Conservation (phyloP, 2,888 invertebrate genomes). For the Cataglyphis albicans region DNA sequence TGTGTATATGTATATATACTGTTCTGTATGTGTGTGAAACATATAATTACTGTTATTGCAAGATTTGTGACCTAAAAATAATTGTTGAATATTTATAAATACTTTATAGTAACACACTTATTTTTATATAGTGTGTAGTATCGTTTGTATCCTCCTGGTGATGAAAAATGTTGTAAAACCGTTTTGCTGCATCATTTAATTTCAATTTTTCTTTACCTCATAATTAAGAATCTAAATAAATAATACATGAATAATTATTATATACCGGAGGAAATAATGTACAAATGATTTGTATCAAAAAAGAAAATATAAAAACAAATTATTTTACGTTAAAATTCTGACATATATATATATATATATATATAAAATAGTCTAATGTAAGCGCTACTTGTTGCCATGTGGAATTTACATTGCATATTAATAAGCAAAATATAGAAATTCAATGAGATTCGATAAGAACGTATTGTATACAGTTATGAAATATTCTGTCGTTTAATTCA, state of each 20-base stretch:
- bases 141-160: conserved; percentile 21
- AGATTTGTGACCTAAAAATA: conserved; percentile 65
- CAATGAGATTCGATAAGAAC: conserved; percentile 45
- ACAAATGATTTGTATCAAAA: conserved; percentile 55
- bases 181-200: conserved; percentile 6
- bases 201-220: conserved; percentile 31
- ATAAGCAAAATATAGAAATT: conserved; percentile 10
- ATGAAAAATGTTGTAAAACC: conserved; percentile 19
- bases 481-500: conserved; percentile 76
- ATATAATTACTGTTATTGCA: conserved; percentile 69
- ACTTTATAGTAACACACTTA: conserved; percentile 70
- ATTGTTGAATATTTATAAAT: conserved; percentile 72
- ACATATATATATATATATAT: conserved; percentile 20
- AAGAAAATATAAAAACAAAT: conserved; percentile 58
- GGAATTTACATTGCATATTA: conserved; percentile 5
- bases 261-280: conserved; percentile 42
- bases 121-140: conserved; percentile 40
- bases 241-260: conserved; percentile 44
- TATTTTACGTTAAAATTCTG: conserved; percentile 56
- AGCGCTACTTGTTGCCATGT: conserved; percentile 29
- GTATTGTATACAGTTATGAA: conserved; percentile 67
- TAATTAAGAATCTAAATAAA: conserved; percentile 23
- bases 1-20: conserved; percentile 73
- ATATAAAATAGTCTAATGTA: neutral
- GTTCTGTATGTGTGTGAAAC: conserved; percentile 62